phyloP scores from a whole-genome alignment of 2,113 vertebrate genomes.

The Heterotis niloticus region DNA sequence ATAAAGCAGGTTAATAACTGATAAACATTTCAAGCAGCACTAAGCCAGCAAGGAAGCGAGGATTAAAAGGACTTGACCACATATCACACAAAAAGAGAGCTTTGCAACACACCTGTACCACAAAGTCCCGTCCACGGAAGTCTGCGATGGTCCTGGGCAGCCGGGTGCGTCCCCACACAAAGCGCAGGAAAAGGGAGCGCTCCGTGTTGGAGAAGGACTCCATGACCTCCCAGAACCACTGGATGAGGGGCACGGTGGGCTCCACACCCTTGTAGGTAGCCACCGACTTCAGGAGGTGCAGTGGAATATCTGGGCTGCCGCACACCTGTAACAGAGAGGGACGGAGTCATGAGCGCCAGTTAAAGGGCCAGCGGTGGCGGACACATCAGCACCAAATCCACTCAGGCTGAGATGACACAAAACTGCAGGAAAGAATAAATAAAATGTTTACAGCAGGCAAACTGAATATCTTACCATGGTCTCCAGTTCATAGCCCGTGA shows the following conservation, averaged over 20 bases:
- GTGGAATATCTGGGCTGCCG: conserved; percentile 94
- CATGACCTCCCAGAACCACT: conserved; percentile 99
- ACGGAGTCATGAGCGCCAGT: neutral
- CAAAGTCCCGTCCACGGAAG: conserved; percentile 93
- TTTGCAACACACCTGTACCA: conserved; percentile 79
- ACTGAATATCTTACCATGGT: conserved; percentile 76
- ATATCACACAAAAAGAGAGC: no score
- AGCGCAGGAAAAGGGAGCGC: conserved; percentile 90
- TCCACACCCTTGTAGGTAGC: conserved; percentile 96
- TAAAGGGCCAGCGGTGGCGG: neutral
- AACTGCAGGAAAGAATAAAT: neutral
- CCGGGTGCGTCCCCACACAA: conserved; percentile 94
- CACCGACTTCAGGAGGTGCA: conserved; percentile 95
- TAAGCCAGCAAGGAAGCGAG: neutral
- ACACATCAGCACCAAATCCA: neutral
- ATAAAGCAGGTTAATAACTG: neutral
- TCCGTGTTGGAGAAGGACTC: conserved; percentile 97
- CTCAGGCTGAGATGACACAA: neutral
- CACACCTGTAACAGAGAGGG: conserved; percentile 74
- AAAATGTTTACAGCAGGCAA: neutral
- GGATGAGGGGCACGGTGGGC: conserved; percentile 82
- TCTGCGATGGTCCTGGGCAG: conserved; percentile 97
- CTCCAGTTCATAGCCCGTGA: conserved; percentile 95
- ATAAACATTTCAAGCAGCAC: neutral
- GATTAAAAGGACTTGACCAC: neutral